These are phyloP conservation scores for Desmophyllum pertusum DNA, from an alignment of 92 coral and sea anemone species.

Conservation along the genomic window DNA sequence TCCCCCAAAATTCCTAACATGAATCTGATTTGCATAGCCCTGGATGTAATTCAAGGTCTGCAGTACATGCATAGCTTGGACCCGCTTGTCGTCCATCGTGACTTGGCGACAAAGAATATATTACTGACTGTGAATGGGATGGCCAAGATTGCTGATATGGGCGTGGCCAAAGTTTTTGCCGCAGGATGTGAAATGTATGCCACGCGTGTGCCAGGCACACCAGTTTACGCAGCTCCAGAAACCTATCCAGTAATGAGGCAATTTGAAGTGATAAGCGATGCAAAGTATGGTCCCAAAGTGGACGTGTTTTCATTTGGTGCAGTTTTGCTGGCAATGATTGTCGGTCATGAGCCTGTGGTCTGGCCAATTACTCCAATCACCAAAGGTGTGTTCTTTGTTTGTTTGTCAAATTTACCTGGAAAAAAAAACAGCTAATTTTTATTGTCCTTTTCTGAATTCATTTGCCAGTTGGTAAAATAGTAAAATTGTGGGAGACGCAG, in stretches of 20 bases:
- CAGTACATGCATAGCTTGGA: conserved; percentile 67
- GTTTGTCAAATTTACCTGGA: background rate
- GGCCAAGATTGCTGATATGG: conserved; percentile 86
- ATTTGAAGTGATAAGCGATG: conserved; percentile 27
- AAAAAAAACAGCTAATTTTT: background rate
- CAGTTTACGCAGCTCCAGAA: conserved; percentile 83
- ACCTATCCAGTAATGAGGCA: conserved; percentile 60
- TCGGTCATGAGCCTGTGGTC: conserved; percentile 77
- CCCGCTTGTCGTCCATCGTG: conserved; percentile 75
- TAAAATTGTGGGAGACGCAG: too few relatives aligned
- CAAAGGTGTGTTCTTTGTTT: conserved; percentile 29
- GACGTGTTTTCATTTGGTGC: conserved; percentile 85
- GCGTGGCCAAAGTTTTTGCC: conserved; percentile 77
- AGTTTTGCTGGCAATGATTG: conserved; percentile 68
- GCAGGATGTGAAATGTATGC: conserved; percentile 75
- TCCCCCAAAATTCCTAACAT: conserved; percentile 58
- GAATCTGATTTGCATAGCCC: conserved; percentile 50
- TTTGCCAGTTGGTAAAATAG: too few relatives aligned
- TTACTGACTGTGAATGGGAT: conserved; percentile 54
- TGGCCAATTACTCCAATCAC: conserved; percentile 64
- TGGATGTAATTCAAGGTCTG: conserved; percentile 72
- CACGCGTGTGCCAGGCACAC: conserved; percentile 78
- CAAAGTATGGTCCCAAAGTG: conserved; percentile 75
- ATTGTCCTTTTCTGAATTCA: background rate
- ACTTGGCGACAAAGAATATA: conserved; percentile 77